A percentile compares a stretch with the other conserved stretches of the same genome.
Conservation (phyloP, 2,113 vertebrate species). For the Atractosteus spatula region DNA sequence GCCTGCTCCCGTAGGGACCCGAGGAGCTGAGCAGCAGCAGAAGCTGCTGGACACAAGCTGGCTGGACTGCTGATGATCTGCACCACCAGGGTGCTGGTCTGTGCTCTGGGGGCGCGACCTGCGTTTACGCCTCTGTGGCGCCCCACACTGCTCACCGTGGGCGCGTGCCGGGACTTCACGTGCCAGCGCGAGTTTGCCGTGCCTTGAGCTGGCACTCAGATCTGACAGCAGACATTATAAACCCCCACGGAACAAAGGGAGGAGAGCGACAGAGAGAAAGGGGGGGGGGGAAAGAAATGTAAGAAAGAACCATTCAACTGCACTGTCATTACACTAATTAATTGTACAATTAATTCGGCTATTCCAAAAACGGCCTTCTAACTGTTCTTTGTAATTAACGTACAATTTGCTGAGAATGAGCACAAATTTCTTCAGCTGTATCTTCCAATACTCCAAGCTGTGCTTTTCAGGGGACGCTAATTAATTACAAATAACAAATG, state of each 20-base stretch:
- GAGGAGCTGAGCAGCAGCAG: no score
- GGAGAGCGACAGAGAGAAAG: constrained; percentile 9
- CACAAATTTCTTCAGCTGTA: constrained; percentile 1
- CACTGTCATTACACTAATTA: constrained; percentile 16
- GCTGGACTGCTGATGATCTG: no score
- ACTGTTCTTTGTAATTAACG: constrained; percentile 11
- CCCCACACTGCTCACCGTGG: not conserved
- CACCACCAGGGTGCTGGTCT: no score
- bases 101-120: no score
- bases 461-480: constrained; percentile 5
- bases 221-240: not conserved
- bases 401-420: constrained; percentile 11
- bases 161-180: no score
- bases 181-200: no score
- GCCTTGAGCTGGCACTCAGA: not conserved
- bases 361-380: constrained; percentile 10
- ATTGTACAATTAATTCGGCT: constrained; percentile 23
- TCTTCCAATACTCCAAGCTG: constrained; percentile 3
- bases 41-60: no score
- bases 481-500: constrained; percentile 11
- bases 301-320: constrained; percentile 8
- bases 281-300: constrained; percentile 6
- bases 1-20: no score
- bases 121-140: no score
- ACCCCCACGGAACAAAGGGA: not conserved